phyloP scores from a whole-genome alignment of 2,797 vertebrate genomes.

The Nannoperca australis region DNA sequence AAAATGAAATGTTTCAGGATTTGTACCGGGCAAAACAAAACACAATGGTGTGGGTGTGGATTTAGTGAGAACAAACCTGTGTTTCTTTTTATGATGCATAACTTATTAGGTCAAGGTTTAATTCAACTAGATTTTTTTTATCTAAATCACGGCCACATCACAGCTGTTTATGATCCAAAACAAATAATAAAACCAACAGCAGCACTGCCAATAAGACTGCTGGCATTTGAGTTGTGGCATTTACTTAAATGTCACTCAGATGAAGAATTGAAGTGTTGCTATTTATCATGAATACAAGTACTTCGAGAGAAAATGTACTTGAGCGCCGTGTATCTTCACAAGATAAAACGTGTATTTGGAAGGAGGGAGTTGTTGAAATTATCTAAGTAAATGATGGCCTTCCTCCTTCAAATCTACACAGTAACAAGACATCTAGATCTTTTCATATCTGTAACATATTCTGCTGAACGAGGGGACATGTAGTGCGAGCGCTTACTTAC shows the following conservation, averaged over 20 bases:
- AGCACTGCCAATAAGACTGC: not conserved
- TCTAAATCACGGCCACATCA: not conserved
- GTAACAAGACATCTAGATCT: not conserved
- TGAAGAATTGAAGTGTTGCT: not conserved
- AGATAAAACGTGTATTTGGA: not conserved
- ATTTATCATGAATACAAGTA: not conserved
- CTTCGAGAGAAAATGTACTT: not conserved
- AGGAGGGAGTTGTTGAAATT: not conserved
- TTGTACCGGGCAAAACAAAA: too few relatives aligned
- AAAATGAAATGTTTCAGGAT: too few relatives aligned
- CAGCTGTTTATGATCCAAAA: not conserved
- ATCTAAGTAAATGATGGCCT: not conserved
- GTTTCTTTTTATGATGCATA: not conserved
- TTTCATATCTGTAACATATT: not conserved
- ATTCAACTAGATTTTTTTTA: too few relatives aligned
- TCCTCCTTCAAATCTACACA: not conserved
- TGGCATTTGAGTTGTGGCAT: not conserved
- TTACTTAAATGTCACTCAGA: not conserved
- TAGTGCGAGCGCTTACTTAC: constrained; percentile 84
- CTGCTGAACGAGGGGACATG: not conserved
- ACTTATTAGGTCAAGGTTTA: not conserved
- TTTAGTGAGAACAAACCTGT: too few relatives aligned
- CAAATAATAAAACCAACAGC: not conserved
- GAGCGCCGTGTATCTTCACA: not conserved
- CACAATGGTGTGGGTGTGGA: too few relatives aligned